phyloP scores from a whole-genome alignment of 1,140 invertebrate species.

The Akabosia matsudoensis region DNA sequence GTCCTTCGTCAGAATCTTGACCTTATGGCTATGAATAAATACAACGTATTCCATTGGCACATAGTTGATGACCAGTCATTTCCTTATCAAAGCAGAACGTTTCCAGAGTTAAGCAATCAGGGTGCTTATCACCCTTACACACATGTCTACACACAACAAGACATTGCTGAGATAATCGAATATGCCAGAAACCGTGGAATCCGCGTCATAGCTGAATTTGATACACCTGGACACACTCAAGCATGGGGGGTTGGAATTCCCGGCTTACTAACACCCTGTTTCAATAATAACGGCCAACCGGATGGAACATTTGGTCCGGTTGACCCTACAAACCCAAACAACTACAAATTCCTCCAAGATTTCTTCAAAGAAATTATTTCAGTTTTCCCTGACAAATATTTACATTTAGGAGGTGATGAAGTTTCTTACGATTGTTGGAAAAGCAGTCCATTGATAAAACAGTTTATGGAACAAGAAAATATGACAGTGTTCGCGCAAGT shows the following conservation, averaged over 20 bases:
- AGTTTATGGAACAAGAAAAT: slow-evolving; percentile 66
- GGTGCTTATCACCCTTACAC: slow-evolving; percentile 66
- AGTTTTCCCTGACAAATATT: slow-evolving; percentile 71
- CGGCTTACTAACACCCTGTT: slow-evolving; percentile 72
- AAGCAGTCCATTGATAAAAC: slow-evolving; percentile 66
- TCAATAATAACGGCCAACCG: slow-evolving; percentile 68
- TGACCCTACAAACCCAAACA: slow-evolving; percentile 63
- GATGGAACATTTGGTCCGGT: slow-evolving; percentile 63
- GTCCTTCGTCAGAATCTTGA: slow-evolving; percentile 53
- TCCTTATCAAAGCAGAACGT: slow-evolving; percentile 32
- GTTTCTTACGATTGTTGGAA: slow-evolving; percentile 63
- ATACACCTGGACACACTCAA: slow-evolving; percentile 68
- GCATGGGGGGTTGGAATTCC: slow-evolving; percentile 61
- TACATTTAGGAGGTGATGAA: slow-evolving; percentile 90
- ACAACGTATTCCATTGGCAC: slow-evolving; percentile 65
- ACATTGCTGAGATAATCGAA: slow-evolving; percentile 67
- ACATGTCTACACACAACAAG: slow-evolving; percentile 66
- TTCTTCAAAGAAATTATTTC: slow-evolving; percentile 50
- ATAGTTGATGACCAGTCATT: slow-evolving; percentile 58
- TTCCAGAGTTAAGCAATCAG: slow-evolving; percentile 52
- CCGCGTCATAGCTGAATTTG: slow-evolving; percentile 85
- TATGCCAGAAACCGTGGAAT: slow-evolving; percentile 63
- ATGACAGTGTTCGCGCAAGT: slow-evolving; percentile 57
- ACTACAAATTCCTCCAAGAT: slow-evolving; percentile 65
- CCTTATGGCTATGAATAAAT: slow-evolving; percentile 60